Base-by-base conservation (phyloP, 2,888 invertebrate genomes). In the Elmis aenea region DNA sequence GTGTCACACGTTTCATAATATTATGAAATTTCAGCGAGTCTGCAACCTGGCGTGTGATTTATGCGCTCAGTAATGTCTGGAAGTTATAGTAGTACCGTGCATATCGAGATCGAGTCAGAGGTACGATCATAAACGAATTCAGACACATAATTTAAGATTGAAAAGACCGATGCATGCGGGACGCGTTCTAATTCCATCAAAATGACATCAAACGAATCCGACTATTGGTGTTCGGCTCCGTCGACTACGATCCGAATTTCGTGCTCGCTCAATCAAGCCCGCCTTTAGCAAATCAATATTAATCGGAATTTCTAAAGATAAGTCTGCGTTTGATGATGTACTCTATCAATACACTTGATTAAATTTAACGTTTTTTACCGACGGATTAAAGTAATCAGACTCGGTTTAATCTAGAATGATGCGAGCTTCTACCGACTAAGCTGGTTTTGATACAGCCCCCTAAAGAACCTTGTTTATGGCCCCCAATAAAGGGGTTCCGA, bases 271-370 rank as follows among this genome's bases (percentile, higher is more conserved):
- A 56, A 58, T 58, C 56, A 54, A 50, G 42, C 40, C 46, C 37
- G 37, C 45, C 44, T 45, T 51, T 44, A 51, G 45, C 43, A 48
- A 50, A 53, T 45, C 50, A 48, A 51, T 54, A 53, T 52, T 55
- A 55, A 57, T 55, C 55, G 52, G 51, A 44, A 52, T 52, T 54
- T 52, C 53, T 47, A 51, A 50, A 54, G 54, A 52, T 54, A 54
- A 56, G 52, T 52, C 52, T 38, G 50, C 41, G 35, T 39, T 39
- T 38, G 36, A 42, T 36, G 42, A 33, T 36, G 30, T 34, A 42
- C 42, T 42, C 26, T 34, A 42, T 42, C 34, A 41, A 44, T 40
- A 33, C 42, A 45, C 45, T 42, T 47, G 45, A 45, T 45, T 47
- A 42, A 47, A 47, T 41, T 41, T 28, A 24, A 13, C 29, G 36